Base-by-base conservation (phyloP, 2,888 invertebrate species). In the Eledone cirrhosa region DNA sequence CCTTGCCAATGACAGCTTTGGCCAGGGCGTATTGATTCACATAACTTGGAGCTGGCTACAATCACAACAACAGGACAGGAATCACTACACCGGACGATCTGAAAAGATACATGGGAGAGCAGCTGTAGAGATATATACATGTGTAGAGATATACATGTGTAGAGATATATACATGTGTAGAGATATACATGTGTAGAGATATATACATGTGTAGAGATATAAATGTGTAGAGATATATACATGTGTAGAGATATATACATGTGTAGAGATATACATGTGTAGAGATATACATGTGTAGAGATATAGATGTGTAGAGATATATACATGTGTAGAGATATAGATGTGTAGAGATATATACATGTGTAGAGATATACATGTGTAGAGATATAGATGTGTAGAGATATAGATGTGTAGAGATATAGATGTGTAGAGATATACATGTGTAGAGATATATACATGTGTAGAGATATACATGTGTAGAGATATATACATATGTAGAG, bases 11-110 rank as follows among this genome's bases (percentile, higher is more conserved):
- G 84, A 29, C 87, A 84, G 65, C 86, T 83, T 78, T 88, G 87
- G 0, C 88, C 88, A 0, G 88, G 86, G 11, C 87, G 81, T 47
- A 88, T 81, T 78, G 85, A 83, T 74, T 88, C 89, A 75, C 86
- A 84, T 27, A 88, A 84, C 59, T 85, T 84, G 33, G 82, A 80
- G 63, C 86, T 86, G 47, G 84, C 84, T 27, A 88, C 81, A 78
- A 87, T 78, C 67, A 86, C 80, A 19, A 86, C 85, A 72, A 85
- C 80, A 5, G 86, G 87, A 80, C 86, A 85, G 47, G 85, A 85
- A 48, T 87, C 87, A n/a, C 87, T 87, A 76, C 87, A 87, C 4
- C 86, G 85, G 77, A 88, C 80, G 79, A 88, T 83, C 88, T 88
- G 79, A 4, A 81, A 79, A 19, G 63, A 11, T 76, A 8, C 59